Conservation (phyloP, 1,140 invertebrate species). For the Drosophila nasuta region DNA sequence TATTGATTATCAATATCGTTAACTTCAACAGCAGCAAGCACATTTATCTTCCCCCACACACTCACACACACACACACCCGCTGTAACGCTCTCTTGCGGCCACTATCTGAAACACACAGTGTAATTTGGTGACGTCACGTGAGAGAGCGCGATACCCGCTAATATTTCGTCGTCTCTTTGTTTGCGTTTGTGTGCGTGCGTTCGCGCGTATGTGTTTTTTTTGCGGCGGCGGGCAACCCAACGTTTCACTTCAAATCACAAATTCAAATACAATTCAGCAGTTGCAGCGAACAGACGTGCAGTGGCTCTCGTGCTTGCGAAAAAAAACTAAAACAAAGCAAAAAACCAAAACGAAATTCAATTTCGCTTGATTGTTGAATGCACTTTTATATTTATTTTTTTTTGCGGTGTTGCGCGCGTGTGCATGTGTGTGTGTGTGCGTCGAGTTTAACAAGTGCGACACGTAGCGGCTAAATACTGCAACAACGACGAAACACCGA, state of each 20-base stretch:
- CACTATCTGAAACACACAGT: constrained; percentile 23
- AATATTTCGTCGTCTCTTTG: constrained; percentile 14
- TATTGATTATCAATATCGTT: constrained; percentile 40
- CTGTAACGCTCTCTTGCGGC: not conserved
- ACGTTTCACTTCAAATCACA: constrained; percentile 27
- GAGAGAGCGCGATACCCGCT: constrained; percentile 6
- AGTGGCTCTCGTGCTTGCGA: constrained; percentile 14
- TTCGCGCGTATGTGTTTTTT: not conserved
- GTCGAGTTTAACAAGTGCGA: not conserved
- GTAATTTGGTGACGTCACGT: constrained; percentile 21
- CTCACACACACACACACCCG: not conserved
- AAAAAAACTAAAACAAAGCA: constrained; percentile 1
- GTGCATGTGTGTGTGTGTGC: not conserved
- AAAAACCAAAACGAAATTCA: constrained; percentile 11
- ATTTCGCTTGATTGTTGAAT: not conserved
- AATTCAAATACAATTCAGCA: constrained; percentile 52
- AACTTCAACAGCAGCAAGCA: not conserved
- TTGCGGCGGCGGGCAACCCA: constrained; percentile 10
- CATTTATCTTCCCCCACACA: constrained; percentile 17
- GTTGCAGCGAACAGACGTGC: constrained; percentile 40
- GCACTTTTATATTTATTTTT: not conserved
- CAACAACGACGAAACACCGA: not conserved
- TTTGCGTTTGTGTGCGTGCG: not conserved
- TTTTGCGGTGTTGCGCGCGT: not conserved
- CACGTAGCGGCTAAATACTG: not conserved